Evolutionary conservation across 2,797 vertebrate genomes (phyloP).

Genomic region (Centropyge bicolor): DNA sequence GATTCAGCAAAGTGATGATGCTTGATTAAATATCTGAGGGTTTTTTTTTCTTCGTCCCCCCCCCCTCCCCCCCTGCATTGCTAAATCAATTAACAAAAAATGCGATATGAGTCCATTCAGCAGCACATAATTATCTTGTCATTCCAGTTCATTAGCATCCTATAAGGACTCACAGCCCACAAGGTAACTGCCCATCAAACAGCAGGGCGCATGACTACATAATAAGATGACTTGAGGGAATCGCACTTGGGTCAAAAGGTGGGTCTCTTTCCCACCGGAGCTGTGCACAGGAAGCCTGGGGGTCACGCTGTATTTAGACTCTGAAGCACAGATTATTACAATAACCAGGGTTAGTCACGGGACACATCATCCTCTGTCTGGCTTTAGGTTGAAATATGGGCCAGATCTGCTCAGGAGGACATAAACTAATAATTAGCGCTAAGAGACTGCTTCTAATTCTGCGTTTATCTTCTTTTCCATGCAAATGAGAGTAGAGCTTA

Average conservation of each 20-base stretch:
- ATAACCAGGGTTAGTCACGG: conserved; percentile 5
- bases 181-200: conserved; percentile 70
- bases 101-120: conserved; percentile 55
- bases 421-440: not conserved
- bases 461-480: not conserved
- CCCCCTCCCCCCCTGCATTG: conserved; percentile 8
- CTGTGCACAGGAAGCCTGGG: conserved; percentile 15
- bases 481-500: not conserved
- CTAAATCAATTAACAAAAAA: conserved; percentile 67
- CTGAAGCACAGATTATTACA: conserved; percentile 31
- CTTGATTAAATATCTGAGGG: conserved; percentile 49
- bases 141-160: conserved; percentile 71
- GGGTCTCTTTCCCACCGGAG: conserved; percentile 37
- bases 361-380: not conserved
- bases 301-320: conserved; percentile 32
- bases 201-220: conserved; percentile 61
- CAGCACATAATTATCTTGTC: conserved; percentile 70
- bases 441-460: not conserved
- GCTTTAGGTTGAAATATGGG: not conserved
- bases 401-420: not conserved
- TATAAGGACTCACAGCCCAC: conserved; percentile 58
- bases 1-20: conserved; percentile 35
- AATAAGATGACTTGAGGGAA: conserved; percentile 60
- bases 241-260: conserved; percentile 55
- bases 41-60: not conserved